phyloP scores from a whole-genome alignment of 2,888 invertebrate species.

The Pachliopta kotzebuea region DNA sequence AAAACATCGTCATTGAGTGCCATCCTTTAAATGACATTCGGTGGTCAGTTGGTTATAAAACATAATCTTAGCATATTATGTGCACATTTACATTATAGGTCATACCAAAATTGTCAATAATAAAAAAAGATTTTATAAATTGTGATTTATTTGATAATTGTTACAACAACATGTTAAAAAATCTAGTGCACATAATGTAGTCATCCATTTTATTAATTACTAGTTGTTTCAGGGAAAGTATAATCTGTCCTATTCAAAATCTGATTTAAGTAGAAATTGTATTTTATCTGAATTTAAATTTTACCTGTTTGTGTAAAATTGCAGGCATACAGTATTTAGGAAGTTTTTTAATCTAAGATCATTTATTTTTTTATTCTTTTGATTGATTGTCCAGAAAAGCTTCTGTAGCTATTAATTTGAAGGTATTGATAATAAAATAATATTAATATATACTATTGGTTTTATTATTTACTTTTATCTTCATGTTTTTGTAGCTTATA shows the following conservation, averaged over 20 bases:
- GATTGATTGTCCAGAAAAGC: background rate
- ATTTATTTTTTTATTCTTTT: background rate
- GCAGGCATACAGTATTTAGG: background rate
- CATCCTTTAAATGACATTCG: too few relatives aligned
- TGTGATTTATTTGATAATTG: background rate
- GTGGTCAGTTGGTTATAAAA: too few relatives aligned
- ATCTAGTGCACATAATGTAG: too few relatives aligned
- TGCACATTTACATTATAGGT: background rate
- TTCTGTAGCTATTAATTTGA: background rate
- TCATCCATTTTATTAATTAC: too few relatives aligned
- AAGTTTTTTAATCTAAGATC: background rate
- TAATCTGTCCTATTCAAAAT: background rate
- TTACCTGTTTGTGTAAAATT: background rate
- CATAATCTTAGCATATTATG: background rate
- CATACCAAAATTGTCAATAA: slow-evolving; percentile 6
- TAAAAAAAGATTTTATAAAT: slow-evolving; percentile 17
- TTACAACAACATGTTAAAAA: background rate
- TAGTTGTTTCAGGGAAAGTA: too few relatives aligned
- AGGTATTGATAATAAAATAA: slow-evolving; percentile 31
- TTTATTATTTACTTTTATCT: slow-evolving; percentile 2
- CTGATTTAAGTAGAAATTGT: background rate
- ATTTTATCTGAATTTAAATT: background rate
- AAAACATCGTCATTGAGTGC: background rate
- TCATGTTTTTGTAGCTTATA: background rate
- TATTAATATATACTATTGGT: slow-evolving; percentile 12